Conservation (phyloP, 2,113 vertebrate species). For the Aptenodytes forsteri region DNA sequence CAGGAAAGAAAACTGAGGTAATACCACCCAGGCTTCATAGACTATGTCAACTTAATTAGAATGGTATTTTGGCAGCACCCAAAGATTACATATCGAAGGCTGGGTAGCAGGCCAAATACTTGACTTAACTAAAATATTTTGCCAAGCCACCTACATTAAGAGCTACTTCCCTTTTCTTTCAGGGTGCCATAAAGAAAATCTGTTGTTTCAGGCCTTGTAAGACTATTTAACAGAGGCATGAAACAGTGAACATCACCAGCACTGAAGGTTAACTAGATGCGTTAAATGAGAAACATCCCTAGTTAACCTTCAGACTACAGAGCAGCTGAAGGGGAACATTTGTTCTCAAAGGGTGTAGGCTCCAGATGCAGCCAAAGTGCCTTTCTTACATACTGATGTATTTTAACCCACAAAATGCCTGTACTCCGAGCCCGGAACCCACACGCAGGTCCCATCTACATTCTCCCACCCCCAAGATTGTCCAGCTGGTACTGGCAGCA, state of each 20-base stretch:
- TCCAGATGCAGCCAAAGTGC: background rate
- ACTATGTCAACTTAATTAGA: constrained; percentile 54
- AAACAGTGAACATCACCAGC: background rate
- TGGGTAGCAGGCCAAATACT: constrained; percentile 55
- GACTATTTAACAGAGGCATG: background rate
- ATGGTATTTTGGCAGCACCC: constrained; percentile 56
- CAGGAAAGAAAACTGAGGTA: constrained; percentile 3
- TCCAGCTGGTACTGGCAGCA: background rate
- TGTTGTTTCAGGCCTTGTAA: background rate
- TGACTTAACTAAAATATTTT: constrained; percentile 25
- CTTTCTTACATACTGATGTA: fast-evolving
- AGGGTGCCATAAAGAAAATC: background rate
- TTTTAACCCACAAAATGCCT: background rate
- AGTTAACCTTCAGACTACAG: constrained; percentile 7
- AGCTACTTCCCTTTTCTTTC: constrained; percentile 32
- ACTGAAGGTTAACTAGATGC: background rate
- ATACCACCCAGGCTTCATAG: constrained; percentile 55
- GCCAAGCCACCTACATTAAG: constrained; percentile 50
- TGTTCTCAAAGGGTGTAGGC: background rate
- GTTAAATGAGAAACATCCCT: background rate
- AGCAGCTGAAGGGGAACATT: background rate
- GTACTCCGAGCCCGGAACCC: background rate
- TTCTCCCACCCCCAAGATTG: background rate
- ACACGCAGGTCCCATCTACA: background rate
- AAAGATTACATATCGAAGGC: constrained; percentile 53